A percentile compares a stretch with the other conserved stretches of the same genome.
Evolutionary conservation across 2,797 vertebrate species (phyloP).

Genomic region (Pygocentrus nattereri): DNA sequence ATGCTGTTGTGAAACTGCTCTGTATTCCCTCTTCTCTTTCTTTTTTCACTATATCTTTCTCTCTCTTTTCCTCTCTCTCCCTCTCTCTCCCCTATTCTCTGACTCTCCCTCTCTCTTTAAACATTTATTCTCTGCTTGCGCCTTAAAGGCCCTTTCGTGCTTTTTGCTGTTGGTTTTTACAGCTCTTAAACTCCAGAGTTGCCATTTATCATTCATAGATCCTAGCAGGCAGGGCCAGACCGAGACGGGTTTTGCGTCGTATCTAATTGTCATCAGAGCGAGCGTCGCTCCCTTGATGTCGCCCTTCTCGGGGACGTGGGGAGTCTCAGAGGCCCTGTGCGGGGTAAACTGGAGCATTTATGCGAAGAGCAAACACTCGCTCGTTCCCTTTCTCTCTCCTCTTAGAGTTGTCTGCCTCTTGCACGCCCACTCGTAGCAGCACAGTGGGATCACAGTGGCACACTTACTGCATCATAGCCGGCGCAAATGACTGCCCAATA

Average conservation of each 20-base stretch:
- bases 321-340: conserved; percentile 60
- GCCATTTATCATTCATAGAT: conserved; percentile 83
- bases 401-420: conserved; percentile 8
- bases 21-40: conserved; percentile 75
- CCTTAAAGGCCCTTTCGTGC: conserved; percentile 79
- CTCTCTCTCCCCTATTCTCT: conserved; percentile 59
- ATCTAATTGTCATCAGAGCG: conserved; percentile 75
- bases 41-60: conserved; percentile 75
- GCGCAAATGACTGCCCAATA: not conserved
- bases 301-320: conserved; percentile 49
- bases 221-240: conserved; percentile 70
- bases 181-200: conserved; percentile 77
- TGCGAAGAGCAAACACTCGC: conserved; percentile 37
- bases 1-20: conserved; percentile 84
- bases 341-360: conserved; percentile 65
- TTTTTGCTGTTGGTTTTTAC: conserved; percentile 81
- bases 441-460: conserved; percentile 35
- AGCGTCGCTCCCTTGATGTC: conserved; percentile 71
- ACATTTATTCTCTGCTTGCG: conserved; percentile 83
- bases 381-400: conserved; percentile 21
- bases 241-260: conserved; percentile 71
- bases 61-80: conserved; percentile 57
- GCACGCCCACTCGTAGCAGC: conserved; percentile 30
- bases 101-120: conserved; percentile 78
- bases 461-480: conserved; percentile 28